phyloP scores from a whole-genome alignment of 30 jellyfish, hydroid and myxozoan species.

The Aurelia coerulea region DNA sequence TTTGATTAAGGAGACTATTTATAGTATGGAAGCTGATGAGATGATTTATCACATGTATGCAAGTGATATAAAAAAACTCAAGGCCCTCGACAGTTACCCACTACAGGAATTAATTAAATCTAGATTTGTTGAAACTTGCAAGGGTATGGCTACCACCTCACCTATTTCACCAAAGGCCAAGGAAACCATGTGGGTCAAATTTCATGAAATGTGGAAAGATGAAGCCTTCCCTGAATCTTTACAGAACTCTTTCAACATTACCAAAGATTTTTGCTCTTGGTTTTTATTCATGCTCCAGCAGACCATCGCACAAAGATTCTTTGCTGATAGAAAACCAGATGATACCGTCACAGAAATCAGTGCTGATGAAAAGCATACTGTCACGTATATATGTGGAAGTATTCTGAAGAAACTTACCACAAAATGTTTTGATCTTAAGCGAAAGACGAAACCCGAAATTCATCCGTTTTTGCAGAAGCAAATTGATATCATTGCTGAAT shows the following conservation, averaged over 20 bases:
- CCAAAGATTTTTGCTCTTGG: too few species aligned
- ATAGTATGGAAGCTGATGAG: constrained; percentile 63
- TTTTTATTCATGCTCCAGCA: too few species aligned
- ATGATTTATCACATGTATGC: constrained; percentile 53
- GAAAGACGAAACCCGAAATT: constrained; percentile 33
- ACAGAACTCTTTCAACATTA: not conserved
- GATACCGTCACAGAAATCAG: constrained; percentile 43
- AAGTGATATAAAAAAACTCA: constrained; percentile 46
- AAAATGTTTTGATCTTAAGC: constrained; percentile 37
- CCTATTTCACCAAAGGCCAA: constrained; percentile 9
- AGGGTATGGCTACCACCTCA: constrained; percentile 61
- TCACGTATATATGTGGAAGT: constrained; percentile 61
- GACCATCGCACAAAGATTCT: too few species aligned
- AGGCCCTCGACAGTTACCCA: constrained; percentile 58
- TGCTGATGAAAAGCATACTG: constrained; percentile 55
- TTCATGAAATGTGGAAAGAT: too few species aligned
- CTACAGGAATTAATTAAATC: constrained; percentile 38
- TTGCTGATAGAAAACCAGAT: constrained; percentile 35
- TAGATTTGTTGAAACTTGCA: constrained; percentile 29
- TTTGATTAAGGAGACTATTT: constrained; percentile 33
- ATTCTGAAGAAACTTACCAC: constrained; percentile 32
- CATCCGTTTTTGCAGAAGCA: constrained; percentile 58
- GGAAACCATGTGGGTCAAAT: too few species aligned
- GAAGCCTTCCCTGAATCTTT: too few species aligned
- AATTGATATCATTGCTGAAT: constrained; percentile 46